phyloP scores from a whole-genome alignment of 1,140 invertebrate genomes.

The Drosophila lacteicornis region DNA sequence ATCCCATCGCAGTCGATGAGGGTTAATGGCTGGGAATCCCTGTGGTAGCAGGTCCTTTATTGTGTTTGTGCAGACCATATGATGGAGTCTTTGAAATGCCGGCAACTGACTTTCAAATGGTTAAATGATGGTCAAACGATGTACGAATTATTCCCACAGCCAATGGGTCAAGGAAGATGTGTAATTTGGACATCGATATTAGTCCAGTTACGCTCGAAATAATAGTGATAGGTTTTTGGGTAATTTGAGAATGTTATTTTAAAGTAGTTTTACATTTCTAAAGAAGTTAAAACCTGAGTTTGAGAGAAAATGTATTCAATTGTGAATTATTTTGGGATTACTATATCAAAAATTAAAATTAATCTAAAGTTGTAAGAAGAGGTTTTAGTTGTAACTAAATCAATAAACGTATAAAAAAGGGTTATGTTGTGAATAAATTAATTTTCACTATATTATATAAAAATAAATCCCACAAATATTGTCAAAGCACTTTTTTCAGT shows the following conservation, averaged over 20 bases:
- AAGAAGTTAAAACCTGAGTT: background rate
- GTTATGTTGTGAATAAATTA: background rate
- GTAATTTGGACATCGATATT: conserved; percentile 5
- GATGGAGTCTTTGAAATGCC: conserved; percentile 30
- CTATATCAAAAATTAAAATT: no score
- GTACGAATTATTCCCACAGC: conserved; percentile 35
- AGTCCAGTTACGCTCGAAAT: background rate
- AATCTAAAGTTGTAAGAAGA: no score
- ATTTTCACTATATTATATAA: background rate
- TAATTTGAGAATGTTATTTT: background rate
- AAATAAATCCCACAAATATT: background rate
- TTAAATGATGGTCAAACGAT: conserved; percentile 48
- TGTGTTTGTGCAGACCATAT: conserved; percentile 49
- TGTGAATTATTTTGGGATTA: no score
- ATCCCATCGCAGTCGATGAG: conserved; percentile 29
- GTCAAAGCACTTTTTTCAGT: background rate
- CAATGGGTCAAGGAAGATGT: conserved; percentile 12
- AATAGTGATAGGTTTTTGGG: background rate
- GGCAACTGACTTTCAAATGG: conserved; percentile 45
- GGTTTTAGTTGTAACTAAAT: no score
- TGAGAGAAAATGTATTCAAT: no score
- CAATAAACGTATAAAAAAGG: background rate
- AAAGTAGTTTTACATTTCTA: background rate
- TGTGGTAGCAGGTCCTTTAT: conserved; percentile 32
- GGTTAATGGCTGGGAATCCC: conserved; percentile 31